These are phyloP conservation scores for Sitta europaea DNA, from an alignment of 2,113 vertebrate genomes.

Conservation along the genomic window DNA sequence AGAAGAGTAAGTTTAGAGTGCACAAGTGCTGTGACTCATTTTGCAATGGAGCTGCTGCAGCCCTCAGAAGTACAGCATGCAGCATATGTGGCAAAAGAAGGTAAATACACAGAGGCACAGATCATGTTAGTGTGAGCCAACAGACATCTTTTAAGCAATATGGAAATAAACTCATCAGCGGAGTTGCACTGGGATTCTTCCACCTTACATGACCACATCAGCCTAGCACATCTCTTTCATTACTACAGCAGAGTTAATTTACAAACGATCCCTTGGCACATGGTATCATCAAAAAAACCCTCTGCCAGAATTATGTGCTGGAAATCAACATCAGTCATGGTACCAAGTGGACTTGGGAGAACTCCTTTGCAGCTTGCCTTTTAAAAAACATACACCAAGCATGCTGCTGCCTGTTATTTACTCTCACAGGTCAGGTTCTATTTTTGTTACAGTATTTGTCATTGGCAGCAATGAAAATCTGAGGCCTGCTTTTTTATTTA, in stretches of 20 bases:
- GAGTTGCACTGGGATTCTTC: neutral
- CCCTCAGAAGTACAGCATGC: neutral
- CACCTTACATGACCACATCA: neutral
- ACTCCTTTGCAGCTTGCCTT: neutral
- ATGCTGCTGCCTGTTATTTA: neutral
- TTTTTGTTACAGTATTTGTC: neutral
- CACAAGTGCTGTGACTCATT: neutral
- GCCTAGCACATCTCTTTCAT: neutral
- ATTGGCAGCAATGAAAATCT: neutral
- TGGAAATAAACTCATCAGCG: neutral
- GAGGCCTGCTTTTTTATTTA: neutral
- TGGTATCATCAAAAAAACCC: neutral
- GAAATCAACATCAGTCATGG: neutral
- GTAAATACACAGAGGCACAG: neutral
- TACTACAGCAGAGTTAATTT: neutral
- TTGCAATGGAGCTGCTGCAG: neutral
- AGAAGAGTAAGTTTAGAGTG: accelerated
- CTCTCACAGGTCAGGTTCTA: neutral
- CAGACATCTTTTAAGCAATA: neutral
- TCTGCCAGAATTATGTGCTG: neutral
- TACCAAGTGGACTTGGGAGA: neutral
- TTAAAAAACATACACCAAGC: neutral
- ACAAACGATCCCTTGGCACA: neutral
- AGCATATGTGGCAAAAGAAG: neutral
- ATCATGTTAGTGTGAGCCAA: neutral